These are phyloP conservation scores for Priocnemis perturbator DNA, from an alignment of 2,888 invertebrate species.

Conservation along the genomic window DNA sequence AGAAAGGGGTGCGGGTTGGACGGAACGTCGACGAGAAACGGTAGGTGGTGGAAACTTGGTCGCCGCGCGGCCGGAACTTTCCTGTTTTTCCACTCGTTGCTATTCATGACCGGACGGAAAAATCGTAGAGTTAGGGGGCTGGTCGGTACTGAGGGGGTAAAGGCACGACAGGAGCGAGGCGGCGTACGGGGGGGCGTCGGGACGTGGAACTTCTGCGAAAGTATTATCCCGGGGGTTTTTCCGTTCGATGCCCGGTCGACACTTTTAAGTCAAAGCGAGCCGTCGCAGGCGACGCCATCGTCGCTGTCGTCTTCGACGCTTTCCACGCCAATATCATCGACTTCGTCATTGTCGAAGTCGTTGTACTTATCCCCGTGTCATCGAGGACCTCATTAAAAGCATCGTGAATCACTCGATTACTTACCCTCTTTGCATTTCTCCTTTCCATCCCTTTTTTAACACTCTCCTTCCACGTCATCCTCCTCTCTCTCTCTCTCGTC, in stretches of 20 bases:
- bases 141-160: slow-evolving; percentile 29
- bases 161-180: slow-evolving; percentile 7
- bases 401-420: slow-evolving; percentile 58
- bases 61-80: slow-evolving; percentile 54
- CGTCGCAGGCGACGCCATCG: slow-evolving; percentile 35
- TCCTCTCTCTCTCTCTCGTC: slow-evolving; percentile 8
- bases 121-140: slow-evolving; percentile 56
- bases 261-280: slow-evolving; percentile 58
- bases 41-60: slow-evolving; percentile 42
- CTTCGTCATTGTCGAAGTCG: slow-evolving; percentile 6
- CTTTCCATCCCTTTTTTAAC: slow-evolving; percentile 12
- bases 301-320: background rate
- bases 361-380: slow-evolving; percentile 51
- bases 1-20: background rate
- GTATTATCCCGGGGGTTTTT: slow-evolving; percentile 61
- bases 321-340: background rate
- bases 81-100: slow-evolving; percentile 68
- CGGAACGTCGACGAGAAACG: background rate
- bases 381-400: slow-evolving; percentile 67
- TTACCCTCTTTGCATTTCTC: slow-evolving; percentile 33
- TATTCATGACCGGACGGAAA: slow-evolving; percentile 67
- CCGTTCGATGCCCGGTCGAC: slow-evolving; percentile 52
- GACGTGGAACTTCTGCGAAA: slow-evolving; percentile 48
- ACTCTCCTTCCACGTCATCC: slow-evolving; percentile 21
- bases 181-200: slow-evolving; percentile 26